A percentile compares a stretch with the other conserved stretches of the same genome.
These are phyloP conservation scores for Chaetogeoica ovagalla DNA, from an alignment of 2,888 invertebrate species.

Conservation along the genomic window DNA sequence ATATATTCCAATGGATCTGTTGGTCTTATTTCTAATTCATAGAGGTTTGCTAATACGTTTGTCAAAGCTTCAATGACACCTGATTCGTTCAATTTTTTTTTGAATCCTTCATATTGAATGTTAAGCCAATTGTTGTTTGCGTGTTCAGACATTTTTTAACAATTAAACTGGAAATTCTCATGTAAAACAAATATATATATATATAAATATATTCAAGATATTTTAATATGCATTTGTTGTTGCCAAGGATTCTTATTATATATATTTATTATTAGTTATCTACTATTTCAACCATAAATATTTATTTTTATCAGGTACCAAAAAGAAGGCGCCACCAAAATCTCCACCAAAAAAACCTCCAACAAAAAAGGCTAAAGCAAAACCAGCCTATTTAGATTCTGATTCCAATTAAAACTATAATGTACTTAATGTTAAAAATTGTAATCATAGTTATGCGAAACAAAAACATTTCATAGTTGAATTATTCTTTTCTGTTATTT, in stretches of 20 bases:
- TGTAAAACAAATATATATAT: background rate
- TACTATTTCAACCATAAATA: background rate
- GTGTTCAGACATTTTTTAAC: constrained; percentile 9
- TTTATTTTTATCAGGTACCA: constrained; percentile 24
- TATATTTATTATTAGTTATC: background rate
- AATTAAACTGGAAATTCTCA: background rate
- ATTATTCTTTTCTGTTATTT: constrained; percentile 4
- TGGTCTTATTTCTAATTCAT: constrained; percentile 25
- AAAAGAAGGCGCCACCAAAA: constrained; percentile 23
- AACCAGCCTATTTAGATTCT: background rate
- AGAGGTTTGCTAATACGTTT: constrained; percentile 20
- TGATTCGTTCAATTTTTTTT: constrained; percentile 10
- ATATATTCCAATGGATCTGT: constrained; percentile 45
- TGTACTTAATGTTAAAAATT: background rate
- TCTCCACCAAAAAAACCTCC: constrained; percentile 27
- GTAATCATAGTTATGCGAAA: background rate
- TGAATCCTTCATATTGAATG: constrained; percentile 24
- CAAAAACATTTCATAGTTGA: background rate
- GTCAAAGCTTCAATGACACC: constrained; percentile 39
- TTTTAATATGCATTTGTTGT: constrained; percentile 9
- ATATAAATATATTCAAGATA: too few relatives aligned
- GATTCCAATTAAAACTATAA: constrained; percentile 13
- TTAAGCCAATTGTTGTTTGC: background rate
- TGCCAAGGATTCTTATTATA: background rate
- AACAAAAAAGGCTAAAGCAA: constrained; percentile 39